Conservation (phyloP, 2,888 invertebrate species). For the Amiota mariae region DNA sequence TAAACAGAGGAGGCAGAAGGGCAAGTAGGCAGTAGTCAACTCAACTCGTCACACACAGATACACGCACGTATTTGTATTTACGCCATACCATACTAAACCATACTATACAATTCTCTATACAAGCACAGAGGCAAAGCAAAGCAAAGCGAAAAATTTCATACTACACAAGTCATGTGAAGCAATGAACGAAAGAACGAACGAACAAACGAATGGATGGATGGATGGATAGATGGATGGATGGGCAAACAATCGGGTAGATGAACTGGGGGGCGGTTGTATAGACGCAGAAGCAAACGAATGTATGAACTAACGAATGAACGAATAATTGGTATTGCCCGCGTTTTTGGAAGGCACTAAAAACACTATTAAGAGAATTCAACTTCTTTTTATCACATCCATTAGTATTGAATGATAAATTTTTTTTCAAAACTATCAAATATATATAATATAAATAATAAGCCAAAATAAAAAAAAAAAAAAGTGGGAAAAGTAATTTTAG, state of each 20-base stretch:
- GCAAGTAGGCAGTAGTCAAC: background rate
- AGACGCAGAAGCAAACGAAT: conserved; percentile 39
- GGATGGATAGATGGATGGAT: conserved; percentile 31
- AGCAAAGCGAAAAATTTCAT: conserved; percentile 46
- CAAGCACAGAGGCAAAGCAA: conserved; percentile 24
- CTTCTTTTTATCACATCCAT: too few species aligned
- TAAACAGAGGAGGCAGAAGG: background rate
- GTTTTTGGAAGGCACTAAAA: conserved; percentile 18
- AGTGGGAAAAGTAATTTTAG: too few species aligned
- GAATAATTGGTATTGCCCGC: conserved; percentile 53
- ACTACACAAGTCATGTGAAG: conserved; percentile 35
- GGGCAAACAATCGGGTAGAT: conserved; percentile 45
- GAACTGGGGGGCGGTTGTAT: conserved; percentile 42
- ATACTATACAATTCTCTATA: conserved; percentile 15
- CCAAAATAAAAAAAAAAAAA: too few species aligned
- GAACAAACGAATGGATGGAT: conserved; percentile 48
- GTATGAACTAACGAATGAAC: conserved; percentile 44
- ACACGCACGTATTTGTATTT: background rate
- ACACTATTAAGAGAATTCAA: too few species aligned
- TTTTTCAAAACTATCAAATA: too few species aligned
- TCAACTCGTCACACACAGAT: too few species aligned
- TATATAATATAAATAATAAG: too few species aligned
- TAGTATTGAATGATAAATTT: too few species aligned
- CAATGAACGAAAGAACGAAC: conserved; percentile 44
- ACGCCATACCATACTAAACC: background rate